A percentile compares a stretch with the other conserved stretches of the same genome.
Evolutionary conservation across 2,797 vertebrate genomes (phyloP).

Genomic region (Karalla daura): DNA sequence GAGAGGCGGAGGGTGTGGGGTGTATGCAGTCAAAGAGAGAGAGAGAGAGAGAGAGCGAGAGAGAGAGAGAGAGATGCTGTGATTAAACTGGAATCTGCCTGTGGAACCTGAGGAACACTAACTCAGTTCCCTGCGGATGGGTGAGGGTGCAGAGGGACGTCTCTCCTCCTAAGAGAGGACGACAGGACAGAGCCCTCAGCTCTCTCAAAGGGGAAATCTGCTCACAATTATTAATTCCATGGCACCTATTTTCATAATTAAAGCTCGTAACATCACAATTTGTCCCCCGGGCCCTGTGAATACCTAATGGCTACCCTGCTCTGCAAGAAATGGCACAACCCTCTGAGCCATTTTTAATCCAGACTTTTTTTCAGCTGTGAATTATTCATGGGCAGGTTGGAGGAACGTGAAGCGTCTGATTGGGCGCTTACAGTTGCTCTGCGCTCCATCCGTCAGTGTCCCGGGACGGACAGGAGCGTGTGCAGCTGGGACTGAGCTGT

Average conservation of each 20-base stretch:
- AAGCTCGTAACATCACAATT: constrained; percentile 46
- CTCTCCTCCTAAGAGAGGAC: constrained; percentile 45
- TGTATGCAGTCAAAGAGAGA: too few species aligned
- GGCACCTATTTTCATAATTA: constrained; percentile 63
- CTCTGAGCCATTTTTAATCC: constrained; percentile 9
- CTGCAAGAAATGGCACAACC: background rate
- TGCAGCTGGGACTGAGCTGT: constrained; percentile 58
- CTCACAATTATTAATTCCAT: constrained; percentile 54
- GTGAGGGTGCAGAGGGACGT: constrained; percentile 14
- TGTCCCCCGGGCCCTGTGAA: constrained; percentile 38
- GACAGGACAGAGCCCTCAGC: constrained; percentile 35
- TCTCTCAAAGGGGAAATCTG: constrained; percentile 36
- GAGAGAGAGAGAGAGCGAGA: background rate
- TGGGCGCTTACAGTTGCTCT: background rate
- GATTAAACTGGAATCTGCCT: constrained; percentile 15
- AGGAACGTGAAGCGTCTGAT: constrained; percentile 3
- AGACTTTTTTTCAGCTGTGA: background rate
- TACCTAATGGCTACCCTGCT: constrained; percentile 19
- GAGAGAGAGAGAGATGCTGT: background rate
- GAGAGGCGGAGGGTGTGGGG: background rate
- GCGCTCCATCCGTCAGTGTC: background rate
- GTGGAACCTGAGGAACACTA: constrained; percentile 46
- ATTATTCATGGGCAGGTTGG: background rate
- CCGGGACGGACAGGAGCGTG: constrained; percentile 39
- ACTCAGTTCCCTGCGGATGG: constrained; percentile 52